These are phyloP conservation scores for Drosophila conformis DNA, from an alignment of 2,888 invertebrate genomes.

Conservation along the genomic window DNA sequence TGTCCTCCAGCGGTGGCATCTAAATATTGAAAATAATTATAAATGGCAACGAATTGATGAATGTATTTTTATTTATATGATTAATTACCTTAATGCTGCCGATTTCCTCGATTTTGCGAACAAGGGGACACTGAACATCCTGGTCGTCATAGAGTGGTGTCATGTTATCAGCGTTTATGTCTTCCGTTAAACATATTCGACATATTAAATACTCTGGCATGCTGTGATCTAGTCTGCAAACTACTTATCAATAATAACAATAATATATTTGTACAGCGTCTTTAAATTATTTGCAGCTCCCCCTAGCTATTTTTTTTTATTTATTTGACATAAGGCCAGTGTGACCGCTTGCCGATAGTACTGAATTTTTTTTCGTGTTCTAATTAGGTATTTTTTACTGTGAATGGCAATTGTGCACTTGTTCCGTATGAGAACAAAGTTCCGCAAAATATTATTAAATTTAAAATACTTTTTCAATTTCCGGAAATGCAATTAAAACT, in stretches of 20 bases:
- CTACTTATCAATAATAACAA: conserved; percentile 35
- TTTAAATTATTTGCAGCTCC: conserved; percentile 30
- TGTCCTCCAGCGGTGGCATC: conserved; percentile 79
- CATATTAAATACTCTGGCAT: conserved; percentile 81
- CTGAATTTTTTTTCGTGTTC: background rate
- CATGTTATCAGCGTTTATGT: conserved; percentile 72
- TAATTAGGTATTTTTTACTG: background rate
- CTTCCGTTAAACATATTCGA: conserved; percentile 80
- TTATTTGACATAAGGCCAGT: conserved; percentile 28
- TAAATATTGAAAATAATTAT: conserved; percentile 29
- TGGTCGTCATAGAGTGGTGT: conserved; percentile 75
- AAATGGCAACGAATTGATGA: background rate
- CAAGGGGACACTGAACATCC: conserved; percentile 68
- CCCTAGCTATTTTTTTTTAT: conserved; percentile 28
- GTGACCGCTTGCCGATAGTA: conserved; percentile 23
- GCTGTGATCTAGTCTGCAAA: conserved; percentile 17
- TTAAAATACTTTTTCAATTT: background rate
- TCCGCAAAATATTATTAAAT: background rate
- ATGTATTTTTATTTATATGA: background rate
- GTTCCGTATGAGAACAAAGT: background rate
- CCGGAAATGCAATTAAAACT: background rate
- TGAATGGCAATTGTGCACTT: conserved; percentile 3
- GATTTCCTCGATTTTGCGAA: conserved; percentile 82
- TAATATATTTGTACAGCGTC: conserved; percentile 27
- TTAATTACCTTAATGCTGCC: conserved; percentile 77